Percentiles rank a stretch among this genome's conserved stretches.
Evolutionary conservation across 2,888 invertebrate genomes (phyloP).

Genomic region (Tachina fera): DNA sequence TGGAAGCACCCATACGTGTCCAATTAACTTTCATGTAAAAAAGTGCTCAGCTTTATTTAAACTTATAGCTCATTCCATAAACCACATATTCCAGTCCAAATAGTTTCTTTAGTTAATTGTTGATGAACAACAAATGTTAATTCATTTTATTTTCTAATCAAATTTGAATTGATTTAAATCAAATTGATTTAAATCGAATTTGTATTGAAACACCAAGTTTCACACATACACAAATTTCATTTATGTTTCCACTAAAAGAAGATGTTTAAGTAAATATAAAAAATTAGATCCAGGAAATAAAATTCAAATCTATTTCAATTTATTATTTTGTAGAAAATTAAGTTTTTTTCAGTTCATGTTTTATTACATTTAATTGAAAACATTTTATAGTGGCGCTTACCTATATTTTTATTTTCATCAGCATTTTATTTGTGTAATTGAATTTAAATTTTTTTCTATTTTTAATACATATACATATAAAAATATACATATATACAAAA

Average conservation of each 20-base stretch:
- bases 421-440: background rate
- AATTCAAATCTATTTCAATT: background rate
- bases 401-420: slow-evolving; percentile 7
- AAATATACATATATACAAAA: background rate
- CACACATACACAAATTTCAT: background rate
- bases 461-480: background rate
- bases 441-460: slow-evolving; percentile 5
- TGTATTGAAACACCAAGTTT: background rate
- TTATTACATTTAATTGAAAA: slow-evolving; percentile 24
- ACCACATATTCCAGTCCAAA: too few species aligned
- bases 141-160: slow-evolving; percentile 3
- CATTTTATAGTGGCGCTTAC: slow-evolving; percentile 44
- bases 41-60: too few species aligned
- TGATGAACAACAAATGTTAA: background rate
- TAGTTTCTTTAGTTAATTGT: too few species aligned
- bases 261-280: background rate
- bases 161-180: slow-evolving; percentile 38
- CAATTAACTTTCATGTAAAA: too few species aligned
- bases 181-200: slow-evolving; percentile 22
- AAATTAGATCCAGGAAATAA: slow-evolving; percentile 35
- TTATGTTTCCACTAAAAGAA: background rate
- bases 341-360: slow-evolving; percentile 6
- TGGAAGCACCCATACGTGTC: too few species aligned
- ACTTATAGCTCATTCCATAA: too few species aligned
- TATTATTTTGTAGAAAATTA: background rate